These are phyloP conservation scores for Peromyscus eremicus DNA, from an alignment of 2,797 vertebrate genomes.

Conservation along the genomic window DNA sequence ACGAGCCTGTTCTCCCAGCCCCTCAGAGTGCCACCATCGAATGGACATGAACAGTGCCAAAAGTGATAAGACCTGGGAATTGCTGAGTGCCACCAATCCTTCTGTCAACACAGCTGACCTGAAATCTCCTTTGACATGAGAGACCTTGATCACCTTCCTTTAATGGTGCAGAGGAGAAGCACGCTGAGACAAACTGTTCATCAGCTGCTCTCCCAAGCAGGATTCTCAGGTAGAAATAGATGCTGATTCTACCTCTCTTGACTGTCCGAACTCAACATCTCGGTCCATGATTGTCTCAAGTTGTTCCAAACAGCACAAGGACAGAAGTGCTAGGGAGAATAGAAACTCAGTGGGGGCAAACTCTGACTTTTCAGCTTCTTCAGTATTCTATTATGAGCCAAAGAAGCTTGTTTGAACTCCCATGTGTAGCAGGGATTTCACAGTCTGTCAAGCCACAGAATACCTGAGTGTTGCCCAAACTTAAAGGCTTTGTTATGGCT, in stretches of 20 bases:
- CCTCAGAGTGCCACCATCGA: constrained; percentile 50
- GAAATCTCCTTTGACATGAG: constrained; percentile 85
- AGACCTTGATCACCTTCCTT: constrained; percentile 68
- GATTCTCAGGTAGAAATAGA: not conserved
- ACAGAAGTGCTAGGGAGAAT: not conserved
- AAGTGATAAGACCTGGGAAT: constrained; percentile 84
- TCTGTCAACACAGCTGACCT: constrained; percentile 79
- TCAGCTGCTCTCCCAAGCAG: not conserved
- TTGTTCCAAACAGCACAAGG: not conserved
- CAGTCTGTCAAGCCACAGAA: not conserved
- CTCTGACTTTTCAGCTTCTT: not conserved
- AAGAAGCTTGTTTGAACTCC: not conserved
- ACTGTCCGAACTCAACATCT: not conserved
- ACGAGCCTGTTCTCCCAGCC: constrained; percentile 12
- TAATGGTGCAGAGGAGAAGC: not conserved
- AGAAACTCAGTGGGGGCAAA: not conserved
- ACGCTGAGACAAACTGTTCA: not conserved
- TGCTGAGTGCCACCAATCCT: constrained; percentile 81
- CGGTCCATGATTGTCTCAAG: not conserved
- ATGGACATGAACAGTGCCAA: constrained; percentile 80
- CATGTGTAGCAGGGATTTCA: not conserved
- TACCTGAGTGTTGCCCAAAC: not conserved
- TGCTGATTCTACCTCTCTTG: not conserved
- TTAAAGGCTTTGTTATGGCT: not conserved
- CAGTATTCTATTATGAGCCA: not conserved